Base-by-base conservation (phyloP, 1,140 invertebrate genomes). In the Drosophila truncata region DNA sequence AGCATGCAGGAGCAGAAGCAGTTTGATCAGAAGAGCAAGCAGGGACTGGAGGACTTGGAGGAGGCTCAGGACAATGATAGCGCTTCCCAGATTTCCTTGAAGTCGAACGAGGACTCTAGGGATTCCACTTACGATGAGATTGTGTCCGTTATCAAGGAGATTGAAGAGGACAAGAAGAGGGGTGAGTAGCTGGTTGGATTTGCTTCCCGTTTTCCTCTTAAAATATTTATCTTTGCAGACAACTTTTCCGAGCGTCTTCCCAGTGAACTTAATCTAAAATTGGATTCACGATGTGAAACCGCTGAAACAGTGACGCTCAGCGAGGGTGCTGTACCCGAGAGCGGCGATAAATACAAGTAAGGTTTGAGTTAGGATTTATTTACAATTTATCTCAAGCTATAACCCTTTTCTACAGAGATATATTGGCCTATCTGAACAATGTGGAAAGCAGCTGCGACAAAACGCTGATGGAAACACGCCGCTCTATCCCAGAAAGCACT, bases 131-230 rank as follows among this genome's bases (percentile, higher is more conserved):
- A 93, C 55, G 83, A 93, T 33, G 92, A 93, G 41, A 93, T 93
- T 16, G 92, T 91, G 3, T 92, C 91, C 0, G 88, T 93, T 1
- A 93, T 93, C n/a, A 93, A 93, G 39, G 92, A 93, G 49, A 93
- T 93, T 13, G 92, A 93, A 54, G 91, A 93, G 61, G 91, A 93
- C 39, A 92, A 92, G 25, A 93, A 92, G 42, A 78, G 80, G 70
- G 91, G 91, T 92, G 6, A 31, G 31, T n/a, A n/a, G 3, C 2
- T 7, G 5, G 2, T 4, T 6, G 3, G 16, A 20, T n/a, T 11
- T 25, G n/a, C 9, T 25, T 1, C 20, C 7, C 3, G 14, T 0
- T 35, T 23, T 7, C 18, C 9, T 11, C 11, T 54, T n/a, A n/a
- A 16, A 46, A 18, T 14, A 11, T 39, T 7, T 20, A 18, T 4